Conservation (phyloP, 2,888 invertebrate species). For the Hyles lineata region DNA sequence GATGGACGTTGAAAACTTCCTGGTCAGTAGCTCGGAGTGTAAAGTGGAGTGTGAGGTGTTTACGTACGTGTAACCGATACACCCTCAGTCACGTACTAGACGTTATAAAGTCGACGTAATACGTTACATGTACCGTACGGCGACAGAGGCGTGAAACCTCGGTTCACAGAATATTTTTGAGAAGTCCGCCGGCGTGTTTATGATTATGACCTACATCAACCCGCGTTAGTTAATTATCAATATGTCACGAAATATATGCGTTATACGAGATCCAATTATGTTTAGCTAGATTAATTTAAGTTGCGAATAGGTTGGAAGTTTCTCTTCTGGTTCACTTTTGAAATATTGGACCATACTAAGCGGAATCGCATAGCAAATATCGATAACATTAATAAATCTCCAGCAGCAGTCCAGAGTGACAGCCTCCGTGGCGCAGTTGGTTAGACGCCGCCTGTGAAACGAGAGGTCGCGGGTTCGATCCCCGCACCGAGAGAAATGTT, state of each 20-base stretch:
- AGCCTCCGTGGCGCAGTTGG: too few species aligned
- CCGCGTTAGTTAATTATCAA: neutral
- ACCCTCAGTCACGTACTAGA: conserved; percentile 8
- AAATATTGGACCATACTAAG: too few species aligned
- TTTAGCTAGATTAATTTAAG: too few species aligned
- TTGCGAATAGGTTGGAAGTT: too few species aligned
- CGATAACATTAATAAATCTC: neutral
- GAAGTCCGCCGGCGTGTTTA: neutral
- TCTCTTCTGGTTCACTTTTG: too few species aligned
- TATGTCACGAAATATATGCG: too few species aligned
- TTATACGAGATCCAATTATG: too few species aligned
- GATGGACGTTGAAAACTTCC: neutral
- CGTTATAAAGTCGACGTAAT: conserved; percentile 19
- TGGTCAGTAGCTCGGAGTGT: neutral
- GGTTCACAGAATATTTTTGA: conserved; percentile 6
- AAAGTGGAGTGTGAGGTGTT: neutral
- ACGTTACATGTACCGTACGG: conserved; percentile 23
- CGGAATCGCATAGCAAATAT: too few species aligned
- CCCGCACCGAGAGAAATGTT: too few species aligned
- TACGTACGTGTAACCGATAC: conserved; percentile 9
- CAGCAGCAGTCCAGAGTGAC: too few species aligned
- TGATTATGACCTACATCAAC: neutral
- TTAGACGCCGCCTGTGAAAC: too few species aligned
- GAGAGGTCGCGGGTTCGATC: too few species aligned
- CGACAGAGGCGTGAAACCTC: neutral